phyloP scores from a whole-genome alignment of 2,797 vertebrate genomes.

The Ctenochaetus hawaiiensis region DNA sequence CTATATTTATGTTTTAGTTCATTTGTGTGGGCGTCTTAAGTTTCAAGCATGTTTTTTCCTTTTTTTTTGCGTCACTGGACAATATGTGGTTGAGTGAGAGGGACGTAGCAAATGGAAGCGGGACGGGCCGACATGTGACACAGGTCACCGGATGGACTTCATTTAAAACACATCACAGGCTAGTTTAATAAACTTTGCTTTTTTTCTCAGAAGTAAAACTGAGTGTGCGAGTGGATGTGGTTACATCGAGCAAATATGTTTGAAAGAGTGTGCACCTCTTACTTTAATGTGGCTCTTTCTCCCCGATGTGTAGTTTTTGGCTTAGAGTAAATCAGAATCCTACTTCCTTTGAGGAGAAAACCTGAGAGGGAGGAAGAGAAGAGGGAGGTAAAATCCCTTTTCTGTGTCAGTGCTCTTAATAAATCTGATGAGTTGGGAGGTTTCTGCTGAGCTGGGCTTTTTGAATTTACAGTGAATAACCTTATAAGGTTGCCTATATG shows the following conservation, averaged over 20 bases:
- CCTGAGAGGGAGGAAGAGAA: slow-evolving; percentile 33
- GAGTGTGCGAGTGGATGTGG: slow-evolving; percentile 40
- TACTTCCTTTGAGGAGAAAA: slow-evolving; percentile 69
- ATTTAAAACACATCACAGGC: slow-evolving; percentile 32
- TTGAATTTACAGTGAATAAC: slow-evolving; percentile 55
- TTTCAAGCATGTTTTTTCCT: slow-evolving; percentile 19
- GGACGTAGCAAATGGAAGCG: slow-evolving; percentile 22
- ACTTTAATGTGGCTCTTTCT: slow-evolving; percentile 52
- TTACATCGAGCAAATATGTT: slow-evolving; percentile 39
- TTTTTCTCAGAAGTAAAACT: background rate
- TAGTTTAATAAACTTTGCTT: background rate
- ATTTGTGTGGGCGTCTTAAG: slow-evolving; percentile 59
- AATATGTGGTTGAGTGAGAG: slow-evolving; percentile 6
- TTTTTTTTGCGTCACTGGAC: slow-evolving; percentile 24
- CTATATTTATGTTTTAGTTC: slow-evolving; percentile 57
- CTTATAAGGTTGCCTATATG: slow-evolving; percentile 44
- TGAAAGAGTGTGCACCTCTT: slow-evolving; percentile 27
- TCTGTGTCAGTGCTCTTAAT: slow-evolving; percentile 62
- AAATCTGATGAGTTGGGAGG: slow-evolving; percentile 58
- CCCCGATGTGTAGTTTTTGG: slow-evolving; percentile 67
- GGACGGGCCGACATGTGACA: slow-evolving; percentile 23
- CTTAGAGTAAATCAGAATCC: slow-evolving; percentile 63
- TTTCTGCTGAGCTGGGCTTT: slow-evolving; percentile 72
- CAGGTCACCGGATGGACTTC: slow-evolving; percentile 26
- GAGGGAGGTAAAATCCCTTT: slow-evolving; percentile 52